These are phyloP conservation scores for Drosophila kokeensis DNA, from an alignment of 2,888 invertebrate species.

Conservation along the genomic window DNA sequence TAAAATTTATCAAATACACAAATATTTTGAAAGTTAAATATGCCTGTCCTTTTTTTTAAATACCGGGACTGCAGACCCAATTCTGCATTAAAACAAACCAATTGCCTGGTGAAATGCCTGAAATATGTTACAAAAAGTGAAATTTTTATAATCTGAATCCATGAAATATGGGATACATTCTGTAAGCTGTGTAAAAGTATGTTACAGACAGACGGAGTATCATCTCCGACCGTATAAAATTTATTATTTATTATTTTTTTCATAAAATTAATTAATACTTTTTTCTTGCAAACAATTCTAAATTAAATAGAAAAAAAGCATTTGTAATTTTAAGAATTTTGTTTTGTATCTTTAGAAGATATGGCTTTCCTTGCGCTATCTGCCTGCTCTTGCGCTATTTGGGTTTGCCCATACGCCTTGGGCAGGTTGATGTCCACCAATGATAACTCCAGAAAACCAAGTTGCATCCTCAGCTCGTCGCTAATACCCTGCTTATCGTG, in stretches of 20 bases:
- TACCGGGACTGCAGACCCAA: slow-evolving; percentile 32
- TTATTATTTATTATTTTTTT: neutral
- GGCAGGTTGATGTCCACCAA: too few relatives aligned
- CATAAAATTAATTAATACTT: neutral
- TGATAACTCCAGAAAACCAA: neutral
- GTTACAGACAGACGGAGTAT: neutral
- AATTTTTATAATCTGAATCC: neutral
- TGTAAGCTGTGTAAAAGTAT: neutral
- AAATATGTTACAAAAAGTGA: slow-evolving; percentile 3
- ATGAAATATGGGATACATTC: too few relatives aligned
- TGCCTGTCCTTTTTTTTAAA: slow-evolving; percentile 15
- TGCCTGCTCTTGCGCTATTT: too few relatives aligned
- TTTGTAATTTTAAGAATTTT: neutral
- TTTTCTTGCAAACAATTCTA: neutral
- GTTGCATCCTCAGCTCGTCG: neutral
- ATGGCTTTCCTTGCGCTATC: too few relatives aligned
- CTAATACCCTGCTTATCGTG: neutral
- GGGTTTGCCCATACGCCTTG: too few relatives aligned
- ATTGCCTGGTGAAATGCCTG: slow-evolving; percentile 31
- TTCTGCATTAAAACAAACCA: slow-evolving; percentile 59
- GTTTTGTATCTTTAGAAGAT: too few relatives aligned
- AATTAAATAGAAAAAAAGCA: neutral
- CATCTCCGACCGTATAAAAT: neutral
- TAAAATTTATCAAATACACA: slow-evolving; percentile 45
- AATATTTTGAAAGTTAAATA: neutral